phyloP scores from a whole-genome alignment of 2,797 vertebrate species.

The Cetoscarus ocellatus region DNA sequence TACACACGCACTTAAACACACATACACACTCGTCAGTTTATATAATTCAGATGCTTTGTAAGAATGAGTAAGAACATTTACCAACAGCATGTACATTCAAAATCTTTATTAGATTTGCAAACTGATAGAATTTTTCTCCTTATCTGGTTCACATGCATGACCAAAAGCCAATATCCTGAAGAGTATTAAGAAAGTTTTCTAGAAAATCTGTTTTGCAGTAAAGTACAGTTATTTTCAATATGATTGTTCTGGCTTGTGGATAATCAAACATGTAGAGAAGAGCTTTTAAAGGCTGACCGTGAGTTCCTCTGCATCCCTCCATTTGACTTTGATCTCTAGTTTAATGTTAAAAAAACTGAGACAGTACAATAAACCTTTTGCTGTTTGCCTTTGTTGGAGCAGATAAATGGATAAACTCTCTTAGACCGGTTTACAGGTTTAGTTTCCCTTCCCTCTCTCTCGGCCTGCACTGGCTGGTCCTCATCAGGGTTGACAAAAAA shows the following conservation, averaged over 20 bases:
- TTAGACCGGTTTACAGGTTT: conserved; percentile 19
- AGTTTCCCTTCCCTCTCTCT: conserved; percentile 3
- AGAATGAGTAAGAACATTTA: conserved; percentile 21
- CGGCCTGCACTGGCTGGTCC: conserved; percentile 41
- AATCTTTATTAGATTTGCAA: conserved; percentile 19
- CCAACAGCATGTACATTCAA: conserved; percentile 18
- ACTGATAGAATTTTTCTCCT: conserved; percentile 17
- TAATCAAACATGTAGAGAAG: background rate
- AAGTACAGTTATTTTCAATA: conserved; percentile 29
- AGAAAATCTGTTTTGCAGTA: background rate
- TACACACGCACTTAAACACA: background rate
- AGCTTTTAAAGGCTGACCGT: conserved; percentile 9
- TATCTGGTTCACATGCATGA: background rate
- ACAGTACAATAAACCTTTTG: conserved; percentile 13
- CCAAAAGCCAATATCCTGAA: background rate
- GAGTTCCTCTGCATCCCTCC: conserved; percentile 9
- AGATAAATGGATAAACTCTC: conserved; percentile 48
- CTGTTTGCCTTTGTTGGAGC: conserved; percentile 51
- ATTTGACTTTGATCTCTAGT: conserved; percentile 2
- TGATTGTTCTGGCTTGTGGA: conserved; percentile 3
- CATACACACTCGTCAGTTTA: background rate
- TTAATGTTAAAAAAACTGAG: conserved; percentile 3
- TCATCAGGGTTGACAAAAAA: conserved; percentile 9
- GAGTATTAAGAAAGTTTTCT: background rate
- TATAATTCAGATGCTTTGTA: background rate